phyloP scores from a whole-genome alignment of 2,888 invertebrate species.

The Aphodius sticticus region DNA sequence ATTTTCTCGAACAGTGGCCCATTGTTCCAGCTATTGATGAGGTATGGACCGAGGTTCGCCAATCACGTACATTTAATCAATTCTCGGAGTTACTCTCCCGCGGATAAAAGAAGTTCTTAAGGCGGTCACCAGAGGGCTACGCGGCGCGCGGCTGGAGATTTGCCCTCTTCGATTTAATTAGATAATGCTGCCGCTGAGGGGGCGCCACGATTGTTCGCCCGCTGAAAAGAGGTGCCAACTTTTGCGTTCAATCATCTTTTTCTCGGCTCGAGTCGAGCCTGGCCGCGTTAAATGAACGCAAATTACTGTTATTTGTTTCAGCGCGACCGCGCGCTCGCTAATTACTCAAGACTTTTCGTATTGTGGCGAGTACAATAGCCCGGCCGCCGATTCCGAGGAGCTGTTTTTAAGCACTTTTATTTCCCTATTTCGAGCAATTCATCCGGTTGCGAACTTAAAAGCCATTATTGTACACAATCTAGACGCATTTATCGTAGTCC shows the following conservation, averaged over 20 bases:
- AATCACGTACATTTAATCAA: neutral
- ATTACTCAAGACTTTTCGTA: conserved; percentile 4
- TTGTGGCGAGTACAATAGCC: neutral
- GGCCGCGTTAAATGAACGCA: neutral
- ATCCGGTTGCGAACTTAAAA: neutral
- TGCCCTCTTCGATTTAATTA: conserved; percentile 4
- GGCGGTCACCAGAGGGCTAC: neutral
- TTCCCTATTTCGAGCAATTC: neutral
- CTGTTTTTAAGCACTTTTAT: conserved; percentile 4
- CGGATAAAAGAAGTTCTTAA: neutral
- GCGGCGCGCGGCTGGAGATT: neutral
- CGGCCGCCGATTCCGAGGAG: neutral
- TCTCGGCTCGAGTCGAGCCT: neutral
- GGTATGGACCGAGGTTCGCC: neutral
- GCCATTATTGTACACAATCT: neutral
- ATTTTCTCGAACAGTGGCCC: neutral
- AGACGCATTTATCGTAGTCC: neutral
- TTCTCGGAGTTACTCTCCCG: neutral
- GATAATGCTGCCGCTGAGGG: neutral
- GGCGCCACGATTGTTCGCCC: neutral
- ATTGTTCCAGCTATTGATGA: neutral
- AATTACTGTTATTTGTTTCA: conserved; percentile 4
- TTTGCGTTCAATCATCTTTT: conserved; percentile 4
- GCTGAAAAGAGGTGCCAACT: neutral
- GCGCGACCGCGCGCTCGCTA: neutral